These are phyloP conservation scores for Drosophila prosaltans DNA, from an alignment of 1,140 invertebrate genomes.

Conservation along the genomic window DNA sequence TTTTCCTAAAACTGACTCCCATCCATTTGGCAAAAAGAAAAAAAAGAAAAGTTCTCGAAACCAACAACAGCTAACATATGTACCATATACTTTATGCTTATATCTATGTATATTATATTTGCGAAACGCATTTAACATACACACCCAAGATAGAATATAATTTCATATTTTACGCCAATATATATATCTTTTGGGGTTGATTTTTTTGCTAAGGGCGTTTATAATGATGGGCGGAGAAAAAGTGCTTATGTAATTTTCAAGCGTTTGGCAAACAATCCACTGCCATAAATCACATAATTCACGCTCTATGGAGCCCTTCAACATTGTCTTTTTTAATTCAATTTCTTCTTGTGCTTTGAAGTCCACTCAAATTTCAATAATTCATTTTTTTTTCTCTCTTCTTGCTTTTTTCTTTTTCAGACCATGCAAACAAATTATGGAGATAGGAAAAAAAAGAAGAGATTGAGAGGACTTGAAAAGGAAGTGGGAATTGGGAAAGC, in stretches of 20 bases:
- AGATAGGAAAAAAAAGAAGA: conserved; percentile 29
- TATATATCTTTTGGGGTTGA: conserved; percentile 21
- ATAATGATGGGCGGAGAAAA: conserved; percentile 31
- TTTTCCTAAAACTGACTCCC: conserved; percentile 12
- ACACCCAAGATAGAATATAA: conserved; percentile 37
- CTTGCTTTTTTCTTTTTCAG: conserved; percentile 38
- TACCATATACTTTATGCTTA: conserved; percentile 13
- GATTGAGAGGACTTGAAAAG: background rate
- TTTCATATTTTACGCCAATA: conserved; percentile 56
- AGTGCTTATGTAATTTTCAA: conserved; percentile 75
- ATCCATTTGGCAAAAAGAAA: conserved; percentile 44
- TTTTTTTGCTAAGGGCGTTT: conserved; percentile 22
- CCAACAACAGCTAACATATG: conserved; percentile 54
- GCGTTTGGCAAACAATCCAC: conserved; percentile 71
- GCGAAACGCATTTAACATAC: conserved; percentile 65
- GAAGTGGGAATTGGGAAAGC: conserved; percentile 3
- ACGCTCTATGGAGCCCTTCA: conserved; percentile 60
- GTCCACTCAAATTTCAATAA: conserved; percentile 81
- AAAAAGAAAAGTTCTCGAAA: conserved; percentile 41
- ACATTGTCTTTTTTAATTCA: conserved; percentile 75
- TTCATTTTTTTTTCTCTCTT: conserved; percentile 42
- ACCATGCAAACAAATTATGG: conserved; percentile 68
- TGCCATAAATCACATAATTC: conserved; percentile 79
- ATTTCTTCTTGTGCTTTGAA: conserved; percentile 73
- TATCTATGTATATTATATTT: background rate